A percentile compares a stretch with the other conserved stretches of the same genome.
Conservation (phyloP, 2,113 vertebrate genomes). For the Xiphophorus couchianus region DNA sequence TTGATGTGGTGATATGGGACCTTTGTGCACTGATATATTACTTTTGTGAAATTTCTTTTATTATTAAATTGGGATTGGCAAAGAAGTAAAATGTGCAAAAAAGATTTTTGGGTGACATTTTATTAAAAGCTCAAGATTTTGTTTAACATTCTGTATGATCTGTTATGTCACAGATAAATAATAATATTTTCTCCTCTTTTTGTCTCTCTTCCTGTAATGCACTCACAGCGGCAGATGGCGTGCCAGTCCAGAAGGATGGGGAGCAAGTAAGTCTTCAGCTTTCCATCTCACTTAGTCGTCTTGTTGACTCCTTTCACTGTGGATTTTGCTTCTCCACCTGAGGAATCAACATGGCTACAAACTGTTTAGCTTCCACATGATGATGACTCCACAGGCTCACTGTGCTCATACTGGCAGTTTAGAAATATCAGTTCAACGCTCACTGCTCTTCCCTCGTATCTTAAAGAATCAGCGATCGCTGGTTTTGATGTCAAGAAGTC, state of each 20-base stretch:
- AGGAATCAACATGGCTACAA: constrained; percentile 59
- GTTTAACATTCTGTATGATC: not conserved
- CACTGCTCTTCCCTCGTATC: constrained; percentile 31
- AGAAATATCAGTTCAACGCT: constrained; percentile 45
- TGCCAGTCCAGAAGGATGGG: constrained; percentile 84
- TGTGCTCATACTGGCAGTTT: constrained; percentile 52
- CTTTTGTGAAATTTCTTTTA: not conserved
- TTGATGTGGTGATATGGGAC: not conserved
- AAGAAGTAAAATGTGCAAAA: not conserved
- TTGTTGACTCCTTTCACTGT: constrained; percentile 48
- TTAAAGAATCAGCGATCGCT: constrained; percentile 42
- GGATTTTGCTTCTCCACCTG: constrained; percentile 41
- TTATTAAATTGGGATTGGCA: not conserved
- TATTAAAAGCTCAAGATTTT: not conserved
- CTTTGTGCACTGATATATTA: not conserved
- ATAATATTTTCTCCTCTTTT: constrained; percentile 3
- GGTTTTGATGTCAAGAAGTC: constrained; percentile 35
- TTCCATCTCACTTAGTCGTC: constrained; percentile 16
- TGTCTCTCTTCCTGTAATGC: constrained; percentile 17
- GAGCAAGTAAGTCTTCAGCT: constrained; percentile 78
- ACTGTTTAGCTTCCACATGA: constrained; percentile 27
- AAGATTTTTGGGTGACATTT: not conserved
- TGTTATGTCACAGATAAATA: constrained; percentile 11
- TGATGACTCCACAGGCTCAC: constrained; percentile 10
- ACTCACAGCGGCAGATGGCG: constrained; percentile 78